These are phyloP conservation scores for Drusus annulatus DNA, from an alignment of 1,140 invertebrate genomes.

Conservation along the genomic window DNA sequence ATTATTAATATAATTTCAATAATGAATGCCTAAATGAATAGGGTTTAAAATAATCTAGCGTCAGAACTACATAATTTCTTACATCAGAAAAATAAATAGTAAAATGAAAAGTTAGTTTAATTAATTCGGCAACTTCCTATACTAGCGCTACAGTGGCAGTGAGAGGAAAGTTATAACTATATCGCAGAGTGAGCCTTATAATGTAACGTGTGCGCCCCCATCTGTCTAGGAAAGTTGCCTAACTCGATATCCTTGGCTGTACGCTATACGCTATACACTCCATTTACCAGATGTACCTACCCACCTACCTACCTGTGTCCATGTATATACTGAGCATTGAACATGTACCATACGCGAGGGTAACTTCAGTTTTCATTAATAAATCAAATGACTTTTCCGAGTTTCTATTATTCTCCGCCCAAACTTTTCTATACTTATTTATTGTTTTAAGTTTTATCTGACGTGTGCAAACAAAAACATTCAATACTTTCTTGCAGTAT, in stretches of 20 bases:
- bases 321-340: background rate
- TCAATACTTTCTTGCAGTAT: too few relatives aligned
- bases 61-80: too few relatives aligned
- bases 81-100: too few relatives aligned
- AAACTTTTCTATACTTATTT: background rate
- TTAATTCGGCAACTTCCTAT: slow-evolving; percentile 16
- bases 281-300: too few relatives aligned
- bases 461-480: too few relatives aligned
- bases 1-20: too few relatives aligned
- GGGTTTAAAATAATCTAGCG: too few relatives aligned
- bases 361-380: slow-evolving; percentile 28
- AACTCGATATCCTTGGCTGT: slow-evolving; percentile 47
- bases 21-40: too few relatives aligned
- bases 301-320: background rate
- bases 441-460: background rate
- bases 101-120: slow-evolving; percentile 13
- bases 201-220: slow-evolving; percentile 44
- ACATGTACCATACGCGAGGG: background rate
- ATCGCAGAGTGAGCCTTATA: slow-evolving; percentile 48
- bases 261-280: background rate
- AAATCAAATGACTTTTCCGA: slow-evolving; percentile 28
- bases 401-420: slow-evolving; percentile 14
- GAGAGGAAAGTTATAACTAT: slow-evolving; percentile 58
- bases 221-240: slow-evolving; percentile 50
- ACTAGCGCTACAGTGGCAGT: slow-evolving; percentile 14